Percentiles rank a stretch among this genome's conserved stretches.
Conservation (phyloP, 2,797 vertebrate species). For the Danio kyathit region DNA sequence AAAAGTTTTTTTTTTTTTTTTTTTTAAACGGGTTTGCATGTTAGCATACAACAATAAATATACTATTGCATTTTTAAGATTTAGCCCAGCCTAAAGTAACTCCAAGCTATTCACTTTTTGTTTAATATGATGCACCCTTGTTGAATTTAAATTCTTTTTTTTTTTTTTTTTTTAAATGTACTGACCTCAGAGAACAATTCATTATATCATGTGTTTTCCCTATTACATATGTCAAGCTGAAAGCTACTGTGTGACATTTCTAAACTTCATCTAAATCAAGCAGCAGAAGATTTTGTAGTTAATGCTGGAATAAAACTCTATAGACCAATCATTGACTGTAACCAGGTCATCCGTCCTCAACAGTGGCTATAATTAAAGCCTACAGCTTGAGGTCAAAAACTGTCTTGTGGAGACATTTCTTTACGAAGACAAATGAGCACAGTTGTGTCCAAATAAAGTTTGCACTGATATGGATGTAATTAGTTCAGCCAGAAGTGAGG, state of each 20-base stretch:
- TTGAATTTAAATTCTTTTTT: no score
- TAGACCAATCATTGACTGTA: conserved; percentile 7
- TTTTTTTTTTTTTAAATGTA: no score
- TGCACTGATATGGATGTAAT: not conserved
- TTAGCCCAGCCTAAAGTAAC: no score
- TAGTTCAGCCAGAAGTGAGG: not conserved
- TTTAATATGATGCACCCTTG: no score
- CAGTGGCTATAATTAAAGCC: conserved; percentile 8
- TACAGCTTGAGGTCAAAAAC: not conserved
- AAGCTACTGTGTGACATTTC: not conserved
- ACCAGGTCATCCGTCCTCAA: not conserved
- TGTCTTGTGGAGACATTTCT: not conserved
- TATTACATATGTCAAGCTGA: not conserved
- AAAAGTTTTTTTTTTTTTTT: no score
- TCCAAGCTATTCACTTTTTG: no score
- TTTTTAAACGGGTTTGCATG: no score
- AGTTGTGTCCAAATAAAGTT: not conserved
- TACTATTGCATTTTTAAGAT: no score
- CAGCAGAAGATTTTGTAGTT: not conserved
- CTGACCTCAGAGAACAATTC: no score
- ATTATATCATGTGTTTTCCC: not conserved
- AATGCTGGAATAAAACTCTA: not conserved
- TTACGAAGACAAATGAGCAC: conserved; percentile 9
- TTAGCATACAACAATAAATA: no score
- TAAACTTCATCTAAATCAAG: not conserved